Base-by-base conservation (phyloP, 2,113 vertebrate genomes). In the Hydrolagus affinis region DNA sequence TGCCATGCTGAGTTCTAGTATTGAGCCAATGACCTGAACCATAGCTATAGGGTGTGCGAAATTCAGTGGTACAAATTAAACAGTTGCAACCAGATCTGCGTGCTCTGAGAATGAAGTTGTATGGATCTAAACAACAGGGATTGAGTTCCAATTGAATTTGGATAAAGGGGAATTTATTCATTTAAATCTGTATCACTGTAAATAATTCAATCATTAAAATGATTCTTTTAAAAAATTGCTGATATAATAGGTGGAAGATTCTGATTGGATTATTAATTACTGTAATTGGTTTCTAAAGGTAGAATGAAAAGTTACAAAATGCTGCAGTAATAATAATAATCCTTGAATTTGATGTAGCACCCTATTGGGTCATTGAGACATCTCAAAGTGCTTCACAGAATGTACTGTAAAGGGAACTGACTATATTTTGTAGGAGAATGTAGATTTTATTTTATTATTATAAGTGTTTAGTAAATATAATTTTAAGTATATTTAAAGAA, bases 201-300 rank as follows among this genome's bases (percentile, higher is more conserved):
- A 83, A 83, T 83, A 32, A 66, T 66, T 83, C 23, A 83, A 83
- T 68, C 66, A 83, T 66, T 83, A 68, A 83, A 68, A 66, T 8
- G 23, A 83, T 44, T 44, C 30, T 83, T 83, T 83, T 83, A 66
- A 83, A 44, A 44, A 64, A 10, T 83, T 28, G 21, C 25, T 25
- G 66, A 1, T 32, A 17, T 66, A 83, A 17, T 60, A 28, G 14
- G 62, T 68, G 8, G 25, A 30, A 83, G 28, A 28, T 83, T 60
- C 62, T 83, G 32, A 83, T 32, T 83, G 60, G 78, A 66, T 83
- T 68, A 83, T 83, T 83, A 83, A 83, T 83, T 83, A n/a, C n/a
- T n/a, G n/a, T n/a, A 83, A 15, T 28, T 66, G 25, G 44, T 66
- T 83, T 30, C 78, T 17, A 17, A 83, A 83, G 44, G 60, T 83